phyloP scores from a whole-genome alignment of 2,113 vertebrate species.

The Chascanopsetta lugubris region DNA sequence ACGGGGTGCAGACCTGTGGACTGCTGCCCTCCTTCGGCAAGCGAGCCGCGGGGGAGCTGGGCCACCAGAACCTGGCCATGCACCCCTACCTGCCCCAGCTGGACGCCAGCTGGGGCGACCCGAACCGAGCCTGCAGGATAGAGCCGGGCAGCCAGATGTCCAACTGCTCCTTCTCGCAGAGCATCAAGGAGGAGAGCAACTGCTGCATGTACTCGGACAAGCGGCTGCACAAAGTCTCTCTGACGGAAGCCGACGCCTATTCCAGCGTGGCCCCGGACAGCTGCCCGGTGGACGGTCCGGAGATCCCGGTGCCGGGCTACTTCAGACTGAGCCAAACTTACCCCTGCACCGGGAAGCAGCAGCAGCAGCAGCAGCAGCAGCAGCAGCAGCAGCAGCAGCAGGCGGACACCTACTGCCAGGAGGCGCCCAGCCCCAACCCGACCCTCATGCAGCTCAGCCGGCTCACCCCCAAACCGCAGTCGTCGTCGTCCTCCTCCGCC shows the following conservation, averaged over 20 bases:
- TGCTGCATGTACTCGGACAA: conserved; percentile 99
- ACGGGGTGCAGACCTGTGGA: conserved; percentile 99
- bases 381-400: no score
- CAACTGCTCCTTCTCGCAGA: conserved; percentile 96
- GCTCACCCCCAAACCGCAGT: conserved; percentile 90
- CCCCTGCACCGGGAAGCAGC: conserved; percentile 92
- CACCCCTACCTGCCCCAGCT: conserved; percentile 99
- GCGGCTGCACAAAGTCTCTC: conserved; percentile 90
- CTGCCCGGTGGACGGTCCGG: conserved; percentile 92
- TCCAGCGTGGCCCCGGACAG: conserved; percentile 91
- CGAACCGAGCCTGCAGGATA: conserved; percentile 94
- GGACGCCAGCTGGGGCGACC: conserved; percentile 98
- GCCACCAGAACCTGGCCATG: conserved; percentile 97
- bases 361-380: no score
- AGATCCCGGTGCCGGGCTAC: conserved; percentile 98
- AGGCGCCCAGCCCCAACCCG: conserved; percentile 91
- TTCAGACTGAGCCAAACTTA: conserved; percentile 99
- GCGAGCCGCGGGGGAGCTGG: conserved; percentile 94
- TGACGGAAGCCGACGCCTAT: conserved; percentile 91
- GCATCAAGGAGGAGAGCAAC: conserved; percentile 98
- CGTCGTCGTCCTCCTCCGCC: conserved; percentile 79
- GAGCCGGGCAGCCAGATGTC: conserved; percentile 95
- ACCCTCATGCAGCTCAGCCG: conserved; percentile 93
- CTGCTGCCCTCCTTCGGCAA: conserved; percentile 98
- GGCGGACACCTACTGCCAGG: conserved; percentile 92